Evolutionary conservation across 2,888 invertebrate species (phyloP), one percentile per base, ranked within the genome.

Genomic region (Agonopterix arenella): DNA sequence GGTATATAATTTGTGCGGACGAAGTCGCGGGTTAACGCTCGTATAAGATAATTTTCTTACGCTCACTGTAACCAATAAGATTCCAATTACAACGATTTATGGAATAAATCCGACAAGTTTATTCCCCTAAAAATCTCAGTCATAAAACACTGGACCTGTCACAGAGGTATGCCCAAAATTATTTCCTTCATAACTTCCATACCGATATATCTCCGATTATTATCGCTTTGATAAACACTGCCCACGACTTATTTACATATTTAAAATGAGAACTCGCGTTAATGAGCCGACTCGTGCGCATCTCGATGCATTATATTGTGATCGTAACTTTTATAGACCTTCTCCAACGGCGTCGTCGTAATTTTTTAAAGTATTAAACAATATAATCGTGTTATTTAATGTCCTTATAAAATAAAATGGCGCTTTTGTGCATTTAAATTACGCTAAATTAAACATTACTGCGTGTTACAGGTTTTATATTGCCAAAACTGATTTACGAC

Each of bases 181-280:
- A 40, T 37, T 49, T 49, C 46, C 49, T 52, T 48, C 52, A 55
- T 57, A 57, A 58, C 51, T 57, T 48, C 51, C 47, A 51, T 49
- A 46, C 51, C 51, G 52, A 53, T 52, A 52, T 50, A 48, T 48
- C 47, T 48, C 40, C 44, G 64, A 64, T 64, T 37, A 46, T 53
- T 60, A 64, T 65, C 64, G 28, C 40, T 44, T 52, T 62, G 66
- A 62, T 60, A 55, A 61, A 66, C 61, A 57, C 55, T 49, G 52
- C 51, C 45, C 46, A 45, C 18, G 45, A 45, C 54, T 50, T 56
- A 65, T 66, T 66, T 58, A 57, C 62, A 62, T 66, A 61, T 58
- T 59, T 55, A 59, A 59, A 58, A 53, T 52, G 49, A 47, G 51
- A 28, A 41, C 46, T 4, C 4, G 18, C 37, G 43, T 43, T 48